Conservation (phyloP, 2,888 invertebrate species). For the Hypomecis punctinalis region DNA sequence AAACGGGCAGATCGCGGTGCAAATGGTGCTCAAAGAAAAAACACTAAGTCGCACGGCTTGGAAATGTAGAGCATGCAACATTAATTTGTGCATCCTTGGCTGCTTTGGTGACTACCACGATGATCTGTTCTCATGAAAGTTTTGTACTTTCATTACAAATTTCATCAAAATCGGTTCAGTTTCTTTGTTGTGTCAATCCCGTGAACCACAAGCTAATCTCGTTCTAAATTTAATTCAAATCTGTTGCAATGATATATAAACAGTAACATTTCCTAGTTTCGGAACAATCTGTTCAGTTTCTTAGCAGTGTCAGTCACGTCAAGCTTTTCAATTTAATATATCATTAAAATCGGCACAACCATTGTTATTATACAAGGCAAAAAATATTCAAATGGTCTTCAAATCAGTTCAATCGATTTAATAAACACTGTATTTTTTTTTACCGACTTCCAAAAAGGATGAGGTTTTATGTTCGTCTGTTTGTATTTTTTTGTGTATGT, state of each 20-base stretch:
- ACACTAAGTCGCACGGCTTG: background rate
- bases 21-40: background rate
- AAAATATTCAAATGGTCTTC: background rate
- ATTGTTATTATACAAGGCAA: background rate
- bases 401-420: background rate
- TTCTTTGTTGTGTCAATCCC: background rate
- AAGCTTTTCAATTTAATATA: background rate
- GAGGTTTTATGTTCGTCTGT: no score
- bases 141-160: background rate
- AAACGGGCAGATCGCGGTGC: background rate
- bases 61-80: background rate
- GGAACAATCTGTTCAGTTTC: background rate
- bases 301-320: background rate
- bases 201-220: background rate
- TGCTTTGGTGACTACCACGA: slow-evolving; percentile 2
- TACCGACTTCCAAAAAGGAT: no score
- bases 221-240: no score
- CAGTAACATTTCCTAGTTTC: no score
- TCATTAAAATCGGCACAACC: background rate
- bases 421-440: no score
- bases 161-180: background rate
- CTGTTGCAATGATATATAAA: no score
- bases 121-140: no score
- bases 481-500: no score
- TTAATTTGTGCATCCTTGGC: background rate